Evolutionary conservation across 2,888 invertebrate genomes (phyloP).

Genomic region (Orchesella flavescens): DNA sequence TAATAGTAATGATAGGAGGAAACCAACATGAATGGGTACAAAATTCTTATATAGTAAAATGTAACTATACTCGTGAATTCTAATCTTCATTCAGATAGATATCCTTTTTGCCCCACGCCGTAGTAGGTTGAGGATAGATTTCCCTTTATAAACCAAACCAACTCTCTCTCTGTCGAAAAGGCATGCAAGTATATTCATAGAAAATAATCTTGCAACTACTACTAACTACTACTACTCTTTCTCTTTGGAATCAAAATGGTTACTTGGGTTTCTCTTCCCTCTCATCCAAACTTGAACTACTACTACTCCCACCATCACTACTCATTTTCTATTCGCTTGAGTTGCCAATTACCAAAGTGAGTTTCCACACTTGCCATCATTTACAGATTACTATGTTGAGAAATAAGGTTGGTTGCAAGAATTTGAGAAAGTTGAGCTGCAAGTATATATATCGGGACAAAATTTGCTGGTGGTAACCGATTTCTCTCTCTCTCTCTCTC

Average conservation of each 20-base stretch:
- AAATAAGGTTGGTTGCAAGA: conserved; percentile 25
- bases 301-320: conserved; percentile 47
- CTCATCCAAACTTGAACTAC: conserved; percentile 33
- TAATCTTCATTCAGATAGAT: conserved; percentile 48
- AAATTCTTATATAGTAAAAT: not conserved
- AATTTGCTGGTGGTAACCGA: conserved; percentile 43
- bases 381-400: conserved; percentile 62
- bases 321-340: conserved; percentile 65
- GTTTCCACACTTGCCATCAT: conserved; percentile 65
- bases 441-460: not conserved
- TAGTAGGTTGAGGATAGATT: not conserved
- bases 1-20: conserved; percentile 39
- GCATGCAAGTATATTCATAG: not conserved
- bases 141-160: no score
- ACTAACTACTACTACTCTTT: not conserved
- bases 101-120: conserved; percentile 18
- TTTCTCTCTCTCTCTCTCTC: conserved; percentile 26
- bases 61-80: conserved; percentile 33
- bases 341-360: conserved; percentile 65
- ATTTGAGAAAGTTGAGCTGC: conserved; percentile 33
- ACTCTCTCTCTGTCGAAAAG: no score
- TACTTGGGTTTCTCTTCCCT: conserved; percentile 45
- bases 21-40: not conserved
- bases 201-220: conserved; percentile 51
- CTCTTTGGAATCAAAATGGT: conserved; percentile 51